Percentiles rank a stretch among this genome's conserved stretches.
Conservation (phyloP, 2,797 vertebrate species). For the Lacerta viridis region DNA sequence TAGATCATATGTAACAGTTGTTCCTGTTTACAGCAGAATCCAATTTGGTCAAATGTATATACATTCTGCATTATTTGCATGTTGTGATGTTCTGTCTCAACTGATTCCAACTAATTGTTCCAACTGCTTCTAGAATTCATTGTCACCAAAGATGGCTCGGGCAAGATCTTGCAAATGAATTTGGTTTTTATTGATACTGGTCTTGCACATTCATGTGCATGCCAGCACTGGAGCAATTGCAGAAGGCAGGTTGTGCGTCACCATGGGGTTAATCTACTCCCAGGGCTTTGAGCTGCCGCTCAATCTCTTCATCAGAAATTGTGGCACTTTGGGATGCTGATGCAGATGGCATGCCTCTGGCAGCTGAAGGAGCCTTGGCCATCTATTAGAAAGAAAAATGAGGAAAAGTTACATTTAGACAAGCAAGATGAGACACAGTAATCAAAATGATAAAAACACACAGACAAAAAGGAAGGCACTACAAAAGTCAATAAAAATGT, state of each 20-base stretch:
- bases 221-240: slow-evolving; percentile 45
- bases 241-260: slow-evolving; percentile 37
- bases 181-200: slow-evolving; percentile 52
- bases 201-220: slow-evolving; percentile 60
- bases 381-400: slow-evolving; percentile 84
- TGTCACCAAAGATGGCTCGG: slow-evolving; percentile 30
- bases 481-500: neutral
- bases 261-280: slow-evolving; percentile 89
- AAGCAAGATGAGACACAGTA: slow-evolving; percentile 29
- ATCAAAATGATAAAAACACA: slow-evolving; percentile 14
- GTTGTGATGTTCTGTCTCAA: slow-evolving; percentile 16
- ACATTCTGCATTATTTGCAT: slow-evolving; percentile 17
- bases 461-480: slow-evolving; percentile 13
- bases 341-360: slow-evolving; percentile 87
- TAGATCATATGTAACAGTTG: slow-evolving; percentile 21
- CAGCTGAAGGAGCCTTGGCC: slow-evolving; percentile 93
- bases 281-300: slow-evolving; percentile 95
- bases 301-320: slow-evolving; percentile 97
- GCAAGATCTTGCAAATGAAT: slow-evolving; percentile 42
- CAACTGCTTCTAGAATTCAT: slow-evolving; percentile 16
- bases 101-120: slow-evolving; percentile 8
- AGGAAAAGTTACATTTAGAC: slow-evolving; percentile 42
- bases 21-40: slow-evolving; percentile 1
- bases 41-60: slow-evolving; percentile 18
- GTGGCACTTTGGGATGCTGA: slow-evolving; percentile 86